Base-by-base conservation (phyloP, 2,113 vertebrate genomes). In the Crypturellus undulatus region DNA sequence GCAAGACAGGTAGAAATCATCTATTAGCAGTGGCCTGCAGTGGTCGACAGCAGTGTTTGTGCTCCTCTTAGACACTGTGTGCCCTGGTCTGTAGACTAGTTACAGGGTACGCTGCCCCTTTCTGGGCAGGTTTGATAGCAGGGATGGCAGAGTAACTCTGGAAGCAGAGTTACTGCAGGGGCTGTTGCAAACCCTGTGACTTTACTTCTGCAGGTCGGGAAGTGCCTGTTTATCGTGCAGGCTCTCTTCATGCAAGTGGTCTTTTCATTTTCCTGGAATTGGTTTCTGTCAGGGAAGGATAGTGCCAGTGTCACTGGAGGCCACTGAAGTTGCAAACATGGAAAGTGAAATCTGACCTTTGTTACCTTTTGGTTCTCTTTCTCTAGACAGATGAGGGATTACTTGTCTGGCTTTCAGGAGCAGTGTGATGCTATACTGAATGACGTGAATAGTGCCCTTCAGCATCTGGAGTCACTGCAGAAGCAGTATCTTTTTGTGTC, bases 401-500 rank as follows among this genome's bases (percentile, higher is more conserved):
- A 98, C 95, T 98, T 99, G 83, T 98, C 98, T 97, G 98, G 99
- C 87, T 99, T 99, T 97, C 98, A 99, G 98, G 98, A 99, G 69
- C 99, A 99, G 84, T 99, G 99, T 77, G 99, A 99, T 89, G 98
- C 98, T 49, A 99, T 99, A 93, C 90, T 99, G 96, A 98, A 96
- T 19, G 99, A 99, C 91, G 99, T 99, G 76, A 98, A 98, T 67
- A 97, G 95, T 40, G 99, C 99, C 40, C 98, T 99, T 76, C 98
- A 98, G 91, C 99, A 99, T 75, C 95, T 99, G 97, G 98, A 99
- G 76, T 99, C 99, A 6, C 97, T 99, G 84, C 99, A 99, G 96
- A 99, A 99, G 89, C 99, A 99, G 95, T 99, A 99, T 92, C 98
- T 99, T 59, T 99, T 99, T 97, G 99, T 99, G 82, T 99, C 99